Percentiles rank a stretch among this genome's conserved stretches.
Conservation (phyloP, 2,888 invertebrate genomes). For the Acanthopleura granulata region DNA sequence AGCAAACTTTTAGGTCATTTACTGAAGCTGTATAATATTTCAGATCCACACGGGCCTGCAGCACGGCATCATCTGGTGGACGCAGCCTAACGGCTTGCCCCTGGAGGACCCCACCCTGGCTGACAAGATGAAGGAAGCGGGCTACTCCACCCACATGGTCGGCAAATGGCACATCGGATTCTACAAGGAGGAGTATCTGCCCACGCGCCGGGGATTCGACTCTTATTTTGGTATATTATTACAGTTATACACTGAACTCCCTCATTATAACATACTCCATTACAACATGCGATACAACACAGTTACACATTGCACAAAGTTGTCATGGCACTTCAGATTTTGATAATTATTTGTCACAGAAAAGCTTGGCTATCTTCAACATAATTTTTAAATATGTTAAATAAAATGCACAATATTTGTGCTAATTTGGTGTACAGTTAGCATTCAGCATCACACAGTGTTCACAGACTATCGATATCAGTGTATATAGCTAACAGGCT, state of each 20-base stretch:
- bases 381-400: no score
- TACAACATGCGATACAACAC: no score
- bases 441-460: no score
- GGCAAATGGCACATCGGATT: constrained; percentile 70
- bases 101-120: constrained; percentile 46
- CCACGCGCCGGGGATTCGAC: constrained; percentile 69
- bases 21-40: not conserved
- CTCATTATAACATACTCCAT: no score
- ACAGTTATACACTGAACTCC: not conserved
- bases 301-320: no score
- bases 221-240: constrained; percentile 36
- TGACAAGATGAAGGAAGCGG: constrained; percentile 40
- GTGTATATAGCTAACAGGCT: no score
- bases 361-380: no score
- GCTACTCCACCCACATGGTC: constrained; percentile 52
- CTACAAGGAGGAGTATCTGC: constrained; percentile 68
- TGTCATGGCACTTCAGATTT: no score
- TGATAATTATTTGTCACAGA: no score
- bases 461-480: no score
- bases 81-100: constrained; percentile 49
- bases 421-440: no score
- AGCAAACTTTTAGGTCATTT: constrained; percentile 8
- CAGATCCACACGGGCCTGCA: constrained; percentile 47
- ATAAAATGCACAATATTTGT: no score
- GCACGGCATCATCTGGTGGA: constrained; percentile 47